phyloP scores from a whole-genome alignment of 2,888 invertebrate species.

The Drosophila anomelani region DNA sequence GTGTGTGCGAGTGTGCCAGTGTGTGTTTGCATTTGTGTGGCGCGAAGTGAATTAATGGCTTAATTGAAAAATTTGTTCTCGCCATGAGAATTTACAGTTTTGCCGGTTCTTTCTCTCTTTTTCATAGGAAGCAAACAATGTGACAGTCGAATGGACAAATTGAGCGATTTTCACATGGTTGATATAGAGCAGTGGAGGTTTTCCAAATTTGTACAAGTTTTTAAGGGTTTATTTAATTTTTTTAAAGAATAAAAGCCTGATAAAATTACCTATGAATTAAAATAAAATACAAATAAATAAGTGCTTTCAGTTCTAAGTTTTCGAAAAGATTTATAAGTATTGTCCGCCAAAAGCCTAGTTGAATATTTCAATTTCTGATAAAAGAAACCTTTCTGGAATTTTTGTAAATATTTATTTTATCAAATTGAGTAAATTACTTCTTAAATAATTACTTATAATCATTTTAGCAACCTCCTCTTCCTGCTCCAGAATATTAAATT shows the following conservation, averaged over 20 bases:
- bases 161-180: conserved; percentile 44
- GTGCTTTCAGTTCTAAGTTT: background rate
- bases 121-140: conserved; percentile 30
- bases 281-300: background rate
- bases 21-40: conserved; percentile 53
- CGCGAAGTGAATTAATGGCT: conserved; percentile 83
- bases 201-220: background rate
- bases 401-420: background rate
- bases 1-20: conserved; percentile 37
- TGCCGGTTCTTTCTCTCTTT: conserved; percentile 8
- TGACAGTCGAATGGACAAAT: conserved; percentile 60
- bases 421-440: background rate
- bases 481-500: background rate
- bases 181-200: background rate
- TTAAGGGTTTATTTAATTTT: background rate
- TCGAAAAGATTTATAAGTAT: background rate
- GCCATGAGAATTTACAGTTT: conserved; percentile 70
- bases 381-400: background rate
- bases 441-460: background rate
- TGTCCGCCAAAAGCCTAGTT: background rate
- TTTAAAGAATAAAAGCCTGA: background rate
- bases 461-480: background rate
- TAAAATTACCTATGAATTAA: no score
- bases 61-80: conserved; percentile 84
- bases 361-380: background rate